phyloP scores from a whole-genome alignment of 2,113 vertebrate species.

The Burhinus bistriatus region DNA sequence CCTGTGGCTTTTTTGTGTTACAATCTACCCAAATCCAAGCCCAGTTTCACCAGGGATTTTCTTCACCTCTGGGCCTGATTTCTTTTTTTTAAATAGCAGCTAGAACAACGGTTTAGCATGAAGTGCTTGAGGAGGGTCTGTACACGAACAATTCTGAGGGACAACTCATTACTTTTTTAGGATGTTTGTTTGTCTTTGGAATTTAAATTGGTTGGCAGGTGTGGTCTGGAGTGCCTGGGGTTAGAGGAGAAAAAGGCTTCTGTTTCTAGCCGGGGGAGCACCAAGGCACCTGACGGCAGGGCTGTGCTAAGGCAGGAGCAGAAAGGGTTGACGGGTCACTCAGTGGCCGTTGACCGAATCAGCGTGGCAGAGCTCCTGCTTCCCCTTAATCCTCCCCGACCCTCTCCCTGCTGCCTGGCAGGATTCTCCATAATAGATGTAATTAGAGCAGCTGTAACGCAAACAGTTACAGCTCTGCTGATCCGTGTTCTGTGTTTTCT shows the following conservation, averaged over 20 bases:
- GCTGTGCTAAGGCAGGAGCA: background rate
- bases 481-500: background rate
- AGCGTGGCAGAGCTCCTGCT: background rate
- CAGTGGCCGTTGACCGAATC: background rate
- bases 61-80: background rate
- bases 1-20: background rate
- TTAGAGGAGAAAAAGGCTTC: background rate
- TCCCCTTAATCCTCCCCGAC: background rate
- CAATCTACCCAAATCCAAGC: background rate
- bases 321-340: background rate
- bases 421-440: background rate
- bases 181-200: background rate
- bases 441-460: background rate
- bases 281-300: background rate
- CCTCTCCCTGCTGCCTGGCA: background rate
- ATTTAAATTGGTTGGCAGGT: background rate
- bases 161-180: background rate
- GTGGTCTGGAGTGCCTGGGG: background rate
- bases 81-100: background rate
- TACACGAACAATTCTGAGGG: background rate
- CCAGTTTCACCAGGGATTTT: background rate
- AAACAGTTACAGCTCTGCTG: background rate
- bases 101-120: background rate
- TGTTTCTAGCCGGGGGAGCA: background rate
- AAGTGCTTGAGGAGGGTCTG: background rate